Percentiles rank a stretch among this genome's conserved stretches.
These are phyloP conservation scores for Euphonia xanthogaster DNA, from an alignment of 2,797 vertebrate species.

Conservation along the genomic window DNA sequence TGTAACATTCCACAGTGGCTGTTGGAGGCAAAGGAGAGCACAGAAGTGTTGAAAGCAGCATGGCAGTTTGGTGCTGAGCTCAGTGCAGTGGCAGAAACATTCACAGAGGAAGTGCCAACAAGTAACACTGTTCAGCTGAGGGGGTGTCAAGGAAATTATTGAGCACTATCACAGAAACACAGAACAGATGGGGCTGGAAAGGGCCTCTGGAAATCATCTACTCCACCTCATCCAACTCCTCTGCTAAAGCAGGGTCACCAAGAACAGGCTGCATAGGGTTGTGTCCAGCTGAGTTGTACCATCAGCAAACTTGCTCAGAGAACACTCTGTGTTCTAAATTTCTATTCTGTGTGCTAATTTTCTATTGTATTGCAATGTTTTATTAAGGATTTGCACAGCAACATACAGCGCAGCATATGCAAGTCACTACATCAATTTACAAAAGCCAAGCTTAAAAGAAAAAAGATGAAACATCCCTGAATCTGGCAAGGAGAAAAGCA, in stretches of 20 bases:
- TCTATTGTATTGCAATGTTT: not conserved
- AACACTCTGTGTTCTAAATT: not conserved
- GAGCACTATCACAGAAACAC: not conserved
- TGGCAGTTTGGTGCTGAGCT: not conserved
- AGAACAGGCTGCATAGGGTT: not conserved
- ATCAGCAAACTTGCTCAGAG: not conserved
- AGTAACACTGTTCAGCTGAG: not conserved
- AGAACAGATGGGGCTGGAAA: not conserved
- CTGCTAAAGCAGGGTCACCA: not conserved
- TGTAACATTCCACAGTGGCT: slow-evolving; percentile 99
- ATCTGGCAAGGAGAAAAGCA: not conserved
- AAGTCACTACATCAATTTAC: not conserved
- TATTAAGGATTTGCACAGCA: not conserved
- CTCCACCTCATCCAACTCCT: not conserved
- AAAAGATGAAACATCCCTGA: not conserved
- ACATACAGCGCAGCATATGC: not conserved
- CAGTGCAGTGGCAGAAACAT: not conserved
- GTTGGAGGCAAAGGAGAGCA: slow-evolving; percentile 39
- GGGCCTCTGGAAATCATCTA: not conserved
- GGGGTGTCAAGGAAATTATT: not conserved
- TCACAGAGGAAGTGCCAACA: not conserved
- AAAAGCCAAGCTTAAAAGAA: not conserved
- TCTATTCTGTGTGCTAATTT: not conserved
- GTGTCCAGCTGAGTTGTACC: not conserved
- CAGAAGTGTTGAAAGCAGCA: not conserved